phyloP scores from a whole-genome alignment of 2,113 vertebrate species.

The Ammospiza caudacuta region DNA sequence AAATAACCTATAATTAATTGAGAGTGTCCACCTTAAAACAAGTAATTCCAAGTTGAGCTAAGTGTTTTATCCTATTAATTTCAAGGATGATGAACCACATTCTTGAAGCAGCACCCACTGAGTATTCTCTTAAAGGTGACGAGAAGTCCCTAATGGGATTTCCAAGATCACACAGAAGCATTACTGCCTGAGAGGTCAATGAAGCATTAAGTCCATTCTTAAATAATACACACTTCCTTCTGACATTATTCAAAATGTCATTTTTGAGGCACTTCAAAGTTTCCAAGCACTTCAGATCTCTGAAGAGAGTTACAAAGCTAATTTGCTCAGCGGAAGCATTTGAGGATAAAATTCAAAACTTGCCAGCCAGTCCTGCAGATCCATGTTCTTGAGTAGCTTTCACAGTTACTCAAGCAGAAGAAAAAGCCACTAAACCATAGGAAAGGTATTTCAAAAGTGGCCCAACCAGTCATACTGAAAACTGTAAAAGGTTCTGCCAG shows the following conservation, averaged over 20 bases:
- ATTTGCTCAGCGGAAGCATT: neutral
- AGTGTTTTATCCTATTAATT: conserved; percentile 1
- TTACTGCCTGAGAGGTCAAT: neutral
- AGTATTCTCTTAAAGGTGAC: conserved; percentile 16
- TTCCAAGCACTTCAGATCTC: conserved; percentile 22
- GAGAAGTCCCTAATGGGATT: conserved; percentile 24
- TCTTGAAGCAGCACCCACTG: conserved; percentile 5
- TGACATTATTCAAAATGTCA: conserved; percentile 42
- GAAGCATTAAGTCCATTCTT: conserved; percentile 40
- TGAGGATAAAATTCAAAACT: neutral
- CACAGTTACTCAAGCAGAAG: neutral
- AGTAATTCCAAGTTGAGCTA: neutral
- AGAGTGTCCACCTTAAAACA: neutral
- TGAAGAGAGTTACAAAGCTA: conserved; percentile 31
- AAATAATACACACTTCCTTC: neutral
- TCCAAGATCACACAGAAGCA: neutral
- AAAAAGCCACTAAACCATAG: neutral
- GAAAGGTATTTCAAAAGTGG: neutral
- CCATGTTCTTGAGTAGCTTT: neutral
- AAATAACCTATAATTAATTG: neutral
- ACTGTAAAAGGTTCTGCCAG: neutral
- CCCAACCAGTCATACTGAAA: neutral
- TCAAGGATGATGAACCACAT: conserved; percentile 1
- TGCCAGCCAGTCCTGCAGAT: neutral
- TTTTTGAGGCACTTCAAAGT: conserved; percentile 36